A percentile compares a stretch with the other conserved stretches of the same genome.
phyloP scores from a whole-genome alignment of 1,140 invertebrate genomes.

The Drosophila azteca region DNA sequence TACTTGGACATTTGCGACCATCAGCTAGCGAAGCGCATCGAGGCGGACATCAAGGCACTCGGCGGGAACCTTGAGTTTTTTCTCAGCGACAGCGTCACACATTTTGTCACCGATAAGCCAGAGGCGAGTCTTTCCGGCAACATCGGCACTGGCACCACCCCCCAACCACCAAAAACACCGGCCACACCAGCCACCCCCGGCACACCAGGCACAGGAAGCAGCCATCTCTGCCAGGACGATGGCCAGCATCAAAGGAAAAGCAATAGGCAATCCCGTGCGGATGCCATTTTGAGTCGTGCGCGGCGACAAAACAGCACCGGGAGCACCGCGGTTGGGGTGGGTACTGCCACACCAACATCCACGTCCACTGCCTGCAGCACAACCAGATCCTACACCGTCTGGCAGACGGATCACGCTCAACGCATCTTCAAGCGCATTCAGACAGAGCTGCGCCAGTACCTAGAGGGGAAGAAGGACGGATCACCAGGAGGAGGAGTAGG shows the following conservation, averaged over 20 bases:
- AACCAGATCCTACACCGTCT: constrained; percentile 73
- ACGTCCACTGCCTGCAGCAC: constrained; percentile 19
- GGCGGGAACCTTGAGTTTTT: constrained; percentile 87
- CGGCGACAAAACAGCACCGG: constrained; percentile 17
- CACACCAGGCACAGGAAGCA: constrained; percentile 34
- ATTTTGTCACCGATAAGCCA: constrained; percentile 86
- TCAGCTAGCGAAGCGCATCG: constrained; percentile 86
- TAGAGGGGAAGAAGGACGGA: constrained; percentile 53
- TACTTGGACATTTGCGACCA: constrained; percentile 89
- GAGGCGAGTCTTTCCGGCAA: constrained; percentile 26
- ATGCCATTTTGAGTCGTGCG: constrained; percentile 88
- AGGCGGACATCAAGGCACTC: constrained; percentile 87
- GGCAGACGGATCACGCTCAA: constrained; percentile 85
- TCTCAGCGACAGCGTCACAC: constrained; percentile 85
- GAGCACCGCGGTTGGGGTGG: constrained; percentile 31
- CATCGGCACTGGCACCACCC: constrained; percentile 12
- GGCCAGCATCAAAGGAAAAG: constrained; percentile 43
- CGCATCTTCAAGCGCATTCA: constrained; percentile 77
- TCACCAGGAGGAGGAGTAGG: constrained; percentile 12
- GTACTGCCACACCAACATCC: constrained; percentile 19
- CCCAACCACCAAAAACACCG: constrained; percentile 49
- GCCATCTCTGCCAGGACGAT: constrained; percentile 43
- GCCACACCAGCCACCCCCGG: constrained; percentile 54
- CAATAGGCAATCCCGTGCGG: constrained; percentile 86
- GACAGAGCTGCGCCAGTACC: constrained; percentile 67